Base-by-base conservation (phyloP, 1,140 invertebrate species). In the Euwallacea similis region DNA sequence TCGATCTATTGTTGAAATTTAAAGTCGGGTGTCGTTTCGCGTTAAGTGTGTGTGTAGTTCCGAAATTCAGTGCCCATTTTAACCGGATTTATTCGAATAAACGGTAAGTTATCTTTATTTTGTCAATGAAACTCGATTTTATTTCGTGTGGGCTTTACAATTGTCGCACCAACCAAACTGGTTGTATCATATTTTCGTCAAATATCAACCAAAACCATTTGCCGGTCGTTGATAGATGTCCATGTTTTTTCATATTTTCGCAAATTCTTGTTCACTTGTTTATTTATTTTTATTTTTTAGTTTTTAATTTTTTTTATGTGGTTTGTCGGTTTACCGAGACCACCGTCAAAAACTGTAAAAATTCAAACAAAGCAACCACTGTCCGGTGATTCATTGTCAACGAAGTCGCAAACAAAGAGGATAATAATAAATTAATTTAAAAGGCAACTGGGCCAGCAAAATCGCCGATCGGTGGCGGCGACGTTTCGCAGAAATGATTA, bases 101-200 rank as follows among this genome's bases (percentile, higher is more conserved):
- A 7, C 63, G 65, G 71, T 73, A 63, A 67, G 71, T 73, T 73
- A 44, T 47, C 15, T 62, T 13, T 11, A 11, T 41, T 69, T 64
- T 63, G 60, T 73, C 58, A 68, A 62, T 73, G 67, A 73, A 73
- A 73, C 64, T 21, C 54, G 15, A 21, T 63, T 42, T 60, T 50
- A 65, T 21, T 47, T 65, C 7, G 6, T 53, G 41, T 33, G 10
- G 15, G 8, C 11, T 8, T 4, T 46, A 63, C 9, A 8, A 46
- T 44, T 7, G 42, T 11, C 3, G 47, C 44, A 44, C 16, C 21
- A 33, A 33, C 21, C 21, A 33, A 33, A 4, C 21, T 33, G 21
- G 21, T 33, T 1, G 21, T 33, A 33, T 33, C 21, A 33, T 33
- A 33, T 33, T 4, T 33, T 33, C 21, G 21, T 33, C 21, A 33